Evolutionary conservation across 2,888 invertebrate genomes (phyloP).

Genomic region (Lumbricus terrestris): DNA sequence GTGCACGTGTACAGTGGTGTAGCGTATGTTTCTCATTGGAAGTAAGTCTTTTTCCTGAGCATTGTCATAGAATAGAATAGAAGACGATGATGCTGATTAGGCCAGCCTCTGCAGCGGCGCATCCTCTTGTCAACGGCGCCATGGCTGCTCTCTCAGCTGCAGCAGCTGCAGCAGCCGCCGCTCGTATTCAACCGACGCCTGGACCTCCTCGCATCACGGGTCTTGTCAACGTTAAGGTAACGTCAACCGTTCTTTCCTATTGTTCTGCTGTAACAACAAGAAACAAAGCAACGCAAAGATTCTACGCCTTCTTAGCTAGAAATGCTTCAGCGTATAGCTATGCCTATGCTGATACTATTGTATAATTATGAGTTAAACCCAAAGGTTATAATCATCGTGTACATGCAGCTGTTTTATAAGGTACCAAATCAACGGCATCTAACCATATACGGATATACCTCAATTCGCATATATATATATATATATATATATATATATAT

Average conservation of each 20-base stretch:
- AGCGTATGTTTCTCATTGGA: not conserved
- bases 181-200: not conserved
- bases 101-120: not conserved
- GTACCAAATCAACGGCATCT: too few species aligned
- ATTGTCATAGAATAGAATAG: not conserved
- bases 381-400: too few species aligned
- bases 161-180: not conserved
- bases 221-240: not conserved
- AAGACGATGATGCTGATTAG: constrained; percentile 3
- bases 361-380: too few species aligned
- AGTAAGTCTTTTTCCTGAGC: not conserved
- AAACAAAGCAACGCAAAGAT: not conserved
- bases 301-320: too few species aligned
- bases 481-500: too few species aligned
- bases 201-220: not conserved
- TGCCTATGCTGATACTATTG: not conserved
- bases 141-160: not conserved
- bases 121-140: not conserved
- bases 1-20: too few species aligned
- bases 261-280: not conserved
- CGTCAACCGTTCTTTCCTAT: not conserved
- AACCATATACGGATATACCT: too few species aligned
- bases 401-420: too few species aligned
- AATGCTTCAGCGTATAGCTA: not conserved
- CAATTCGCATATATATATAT: too few species aligned